Evolutionary conservation across 2,797 vertebrate species (phyloP), one percentile per base, ranked within the genome.

Genomic region (Discoglossus pictus): DNA sequence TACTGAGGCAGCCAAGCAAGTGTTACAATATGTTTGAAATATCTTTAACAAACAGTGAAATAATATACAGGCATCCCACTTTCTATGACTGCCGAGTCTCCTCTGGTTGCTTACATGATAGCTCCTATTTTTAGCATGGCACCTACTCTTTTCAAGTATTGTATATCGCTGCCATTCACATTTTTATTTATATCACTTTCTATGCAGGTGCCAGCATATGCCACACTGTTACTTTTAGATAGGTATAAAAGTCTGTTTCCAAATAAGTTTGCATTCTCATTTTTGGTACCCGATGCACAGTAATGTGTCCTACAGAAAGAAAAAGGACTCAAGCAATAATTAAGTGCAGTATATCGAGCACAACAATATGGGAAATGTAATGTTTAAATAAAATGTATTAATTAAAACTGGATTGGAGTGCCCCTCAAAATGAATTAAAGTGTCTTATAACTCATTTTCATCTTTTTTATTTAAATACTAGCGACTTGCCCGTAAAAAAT

Each of bases 141-240:
- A 31, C 25, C 48, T 16, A 2, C 24, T 51, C 25, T 7, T 7
- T 36, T n/a, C n/a, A 36, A 36, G 35, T 12, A 36, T 11, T 50
- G 27, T 25, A 25, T 50, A 50, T 6, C 13, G 18, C 11, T 27
- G 4, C 11, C 46, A 27, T 50, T 50, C 21, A 27, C 5, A 25
- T 50, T 50, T 50, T 50, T 36, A 50, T 50, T 50, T 50, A 50
- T 50, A 50, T 50, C 27, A n/a, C n/a, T 31, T 31, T 4, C 23
- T 25, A 27, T 50, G 21, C 11, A 50, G 23, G 15, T 50, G 46
- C 23, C 46, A 50, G 21, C 27, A 5, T 27, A 50, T 50, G 46
- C 13, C 23, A 50, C 13, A 12, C 11, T 50, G 13, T 50, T 25
- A 10, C 12, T 23, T 23, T 50, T 50, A 24, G 9, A 27, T 21